Base-by-base conservation (phyloP, 2,113 vertebrate species). In the Trichomycterus rosablanca region DNA sequence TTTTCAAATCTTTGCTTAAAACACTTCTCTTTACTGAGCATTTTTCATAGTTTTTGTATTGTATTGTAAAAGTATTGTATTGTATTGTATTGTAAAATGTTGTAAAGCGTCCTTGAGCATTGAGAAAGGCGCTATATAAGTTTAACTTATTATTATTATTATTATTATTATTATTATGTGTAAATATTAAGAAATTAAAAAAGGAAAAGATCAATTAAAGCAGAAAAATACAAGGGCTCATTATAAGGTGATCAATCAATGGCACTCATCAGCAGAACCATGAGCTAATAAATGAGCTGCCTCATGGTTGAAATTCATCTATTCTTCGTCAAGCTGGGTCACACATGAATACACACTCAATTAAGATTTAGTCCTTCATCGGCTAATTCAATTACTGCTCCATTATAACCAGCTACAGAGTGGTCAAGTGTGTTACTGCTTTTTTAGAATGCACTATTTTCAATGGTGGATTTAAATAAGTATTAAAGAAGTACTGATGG, bases 331-430 rank as follows among this genome's bases (percentile, higher is more conserved):
- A 34, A 16, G 37, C 24, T 44, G 15, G 10, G 11, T 12, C 54
- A 57, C 23, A 44, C 6, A 58, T 58, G 22, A 44, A 44, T 20
- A 32, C 39, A 57, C 55, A 44, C 24, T 43, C 40, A 19, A 58
- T 10, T 18, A 9, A 30, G 16, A 57, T 43, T 40, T 39, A 35
- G n/a, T 42, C n/a, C 14, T 39, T 55, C 16, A 44, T 9, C 24
- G 30, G 55, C 24, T 30, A 58, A 58, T 30, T 44, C 16, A n/a
- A 58, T 58, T 58, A 58, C 7, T 10, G 55, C 15, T 12, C 3
- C 16, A 30, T 30, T 44, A 44, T 58, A 19, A 58, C 40, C 6
- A 2, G 55, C 14, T n/a, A 44, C 30, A 8, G 15, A 30, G n/a
- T 56, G n/a, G 42, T 40, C n/a, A 42, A 16, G 24, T 44, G 11